Evolutionary conservation across 2,888 invertebrate species (phyloP), one percentile per base, ranked within the genome.

Genomic region (Pheosia gnoma): DNA sequence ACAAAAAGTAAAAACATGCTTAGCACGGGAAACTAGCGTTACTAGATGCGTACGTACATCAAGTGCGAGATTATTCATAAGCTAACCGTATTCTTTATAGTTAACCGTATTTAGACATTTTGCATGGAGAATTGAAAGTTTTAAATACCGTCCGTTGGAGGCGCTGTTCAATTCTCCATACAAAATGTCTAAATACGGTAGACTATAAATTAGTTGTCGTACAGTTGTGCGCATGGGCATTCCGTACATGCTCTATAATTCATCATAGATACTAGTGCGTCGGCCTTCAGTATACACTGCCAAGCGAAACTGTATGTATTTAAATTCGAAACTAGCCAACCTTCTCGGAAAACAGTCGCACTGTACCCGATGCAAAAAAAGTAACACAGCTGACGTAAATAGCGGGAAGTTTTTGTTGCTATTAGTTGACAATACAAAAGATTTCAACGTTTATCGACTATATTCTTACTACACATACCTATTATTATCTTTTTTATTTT

Each of bases 361-460:
- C 54, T 63, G 57, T 59, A 64, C 61, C 59, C 56, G 52, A 52
- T 52, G 36, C 51, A 4, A 4, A 9, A 51, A 4, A 51, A 36
- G 36, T 37, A 39, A 39, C 8, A 6, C 38, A 10, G 8, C 25
- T 25, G 25, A 25, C 25, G 2, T 25, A n/a, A 3, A 39, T 55
- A 55, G 13, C 39, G 55, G 13, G n/a, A n/a, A 55, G 57, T 57
- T 55, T 54, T 49, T 54, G 49, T 47, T 11, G 41, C 36, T 53
- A 47, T 62, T 62, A 52, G 53, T 43, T 60, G 38, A 61, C 71
- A 43, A 63, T 81, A 83, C 72, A 82, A 84, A 85, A 84, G 84
- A 84, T 78, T 74, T 84, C 85, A 85, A 84, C 84, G 85, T 25
- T 25, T 25, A 25, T 65, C 75, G 37, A 51, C 37, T 11, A 37